Conservation (phyloP, 2,888 invertebrate species). For the Caenorhabditis drosophilae region DNA sequence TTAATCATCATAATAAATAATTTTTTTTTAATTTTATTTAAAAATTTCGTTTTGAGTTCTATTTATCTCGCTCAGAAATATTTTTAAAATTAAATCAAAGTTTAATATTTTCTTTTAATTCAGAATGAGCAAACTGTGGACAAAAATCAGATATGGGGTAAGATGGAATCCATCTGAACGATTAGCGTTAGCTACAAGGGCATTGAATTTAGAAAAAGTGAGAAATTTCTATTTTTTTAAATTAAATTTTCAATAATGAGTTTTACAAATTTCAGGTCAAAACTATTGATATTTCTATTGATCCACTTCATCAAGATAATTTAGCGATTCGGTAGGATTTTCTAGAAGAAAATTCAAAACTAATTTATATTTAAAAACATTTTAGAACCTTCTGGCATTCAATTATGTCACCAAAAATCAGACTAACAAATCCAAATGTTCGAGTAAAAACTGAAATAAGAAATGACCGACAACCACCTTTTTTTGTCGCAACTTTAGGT, state of each 20-base stretch:
- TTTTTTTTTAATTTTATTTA: constrained; percentile 1
- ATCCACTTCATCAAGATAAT: constrained; percentile 61
- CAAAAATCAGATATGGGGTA: constrained; percentile 62
- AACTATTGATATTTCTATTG: constrained; percentile 60
- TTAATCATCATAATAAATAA: not conserved
- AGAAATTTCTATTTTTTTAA: no score
- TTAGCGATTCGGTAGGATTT: constrained; percentile 50
- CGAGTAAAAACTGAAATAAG: constrained; percentile 56
- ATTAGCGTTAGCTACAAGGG: constrained; percentile 57
- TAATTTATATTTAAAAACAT: not conserved
- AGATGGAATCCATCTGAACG: constrained; percentile 61
- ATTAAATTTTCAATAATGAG: constrained; percentile 2
- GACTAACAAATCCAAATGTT: constrained; percentile 59
- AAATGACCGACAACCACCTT: constrained; percentile 61
- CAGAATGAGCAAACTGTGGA: constrained; percentile 65
- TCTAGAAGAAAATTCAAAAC: not conserved
- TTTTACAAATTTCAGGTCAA: constrained; percentile 43
- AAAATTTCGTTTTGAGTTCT: not conserved
- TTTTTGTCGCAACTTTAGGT: constrained; percentile 63
- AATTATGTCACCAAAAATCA: constrained; percentile 55
- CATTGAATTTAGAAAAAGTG: constrained; percentile 54
- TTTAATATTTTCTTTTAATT: constrained; percentile 1
- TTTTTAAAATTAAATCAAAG: no score
- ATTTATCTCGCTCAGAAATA: no score
- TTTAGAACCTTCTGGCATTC: constrained; percentile 63